These are phyloP conservation scores for Limnephilus marmoratus DNA, from an alignment of 2,888 invertebrate genomes.

Conservation along the genomic window DNA sequence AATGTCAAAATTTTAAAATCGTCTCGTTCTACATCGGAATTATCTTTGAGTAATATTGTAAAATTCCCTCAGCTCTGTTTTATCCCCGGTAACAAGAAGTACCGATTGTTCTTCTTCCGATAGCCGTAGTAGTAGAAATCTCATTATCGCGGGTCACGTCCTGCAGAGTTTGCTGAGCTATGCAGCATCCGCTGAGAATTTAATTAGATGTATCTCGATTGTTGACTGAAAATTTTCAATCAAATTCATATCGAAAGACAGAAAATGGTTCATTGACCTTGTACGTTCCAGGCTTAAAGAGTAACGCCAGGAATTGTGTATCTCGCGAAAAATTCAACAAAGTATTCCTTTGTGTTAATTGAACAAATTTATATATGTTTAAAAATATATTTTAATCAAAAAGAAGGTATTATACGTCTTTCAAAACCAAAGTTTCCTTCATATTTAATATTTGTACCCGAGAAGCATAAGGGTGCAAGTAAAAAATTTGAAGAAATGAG, in stretches of 20 bases:
- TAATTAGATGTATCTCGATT: not conserved
- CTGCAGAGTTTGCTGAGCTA: not conserved
- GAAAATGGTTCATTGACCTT: not conserved
- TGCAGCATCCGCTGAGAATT: constrained; percentile 8
- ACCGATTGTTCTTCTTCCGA: constrained; percentile 11
- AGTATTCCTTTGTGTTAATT: too few species aligned
- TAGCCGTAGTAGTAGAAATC: constrained; percentile 6
- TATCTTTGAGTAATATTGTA: not conserved
- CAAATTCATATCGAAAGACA: not conserved
- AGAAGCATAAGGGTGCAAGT: too few species aligned
- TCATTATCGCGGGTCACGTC: constrained; percentile 36
- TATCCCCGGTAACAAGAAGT: not conserved
- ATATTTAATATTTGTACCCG: too few species aligned
- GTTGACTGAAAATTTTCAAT: not conserved
- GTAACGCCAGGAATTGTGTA: too few species aligned
- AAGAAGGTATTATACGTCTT: too few species aligned
- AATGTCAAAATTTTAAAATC: not conserved
- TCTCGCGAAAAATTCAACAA: too few species aligned
- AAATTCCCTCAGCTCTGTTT: constrained; percentile 16
- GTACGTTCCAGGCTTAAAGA: too few species aligned
- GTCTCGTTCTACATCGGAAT: not conserved
- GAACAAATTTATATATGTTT: too few species aligned
- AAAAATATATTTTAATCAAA: too few species aligned
- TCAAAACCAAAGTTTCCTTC: too few species aligned
- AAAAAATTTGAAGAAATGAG: too few species aligned